These are phyloP conservation scores for Mastomys coucha DNA, from an alignment of 2,113 vertebrate genomes.

Conservation along the genomic window DNA sequence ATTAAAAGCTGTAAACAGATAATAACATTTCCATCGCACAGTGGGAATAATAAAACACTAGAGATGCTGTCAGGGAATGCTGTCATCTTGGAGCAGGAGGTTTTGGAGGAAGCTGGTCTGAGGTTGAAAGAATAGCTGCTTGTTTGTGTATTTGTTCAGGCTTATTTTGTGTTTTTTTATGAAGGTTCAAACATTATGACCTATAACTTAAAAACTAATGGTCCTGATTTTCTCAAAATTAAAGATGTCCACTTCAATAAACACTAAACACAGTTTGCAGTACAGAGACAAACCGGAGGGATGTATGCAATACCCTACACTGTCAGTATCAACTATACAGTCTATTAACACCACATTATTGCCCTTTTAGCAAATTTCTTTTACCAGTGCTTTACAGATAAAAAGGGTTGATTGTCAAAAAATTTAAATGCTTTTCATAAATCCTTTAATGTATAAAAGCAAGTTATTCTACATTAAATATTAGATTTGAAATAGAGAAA, in stretches of 20 bases:
- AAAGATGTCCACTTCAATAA: slow-evolving; percentile 20
- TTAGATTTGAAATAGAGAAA: slow-evolving; percentile 55
- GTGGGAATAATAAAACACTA: not conserved
- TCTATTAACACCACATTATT: not conserved
- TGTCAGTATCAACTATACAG: not conserved
- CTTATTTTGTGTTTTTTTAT: not conserved
- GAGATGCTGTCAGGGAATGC: not conserved
- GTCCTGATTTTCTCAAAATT: slow-evolving; percentile 4
- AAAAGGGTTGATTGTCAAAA: slow-evolving; percentile 36
- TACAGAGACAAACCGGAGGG: not conserved
- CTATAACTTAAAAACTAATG: slow-evolving; percentile 42
- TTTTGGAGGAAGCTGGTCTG: not conserved
- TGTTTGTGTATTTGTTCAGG: not conserved
- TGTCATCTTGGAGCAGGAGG: not conserved
- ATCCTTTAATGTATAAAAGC: slow-evolving; percentile 26
- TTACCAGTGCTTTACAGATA: not conserved
- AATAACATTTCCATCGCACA: not conserved
- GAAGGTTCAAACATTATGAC: not conserved
- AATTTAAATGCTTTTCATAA: slow-evolving; percentile 28
- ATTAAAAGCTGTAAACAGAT: not conserved
- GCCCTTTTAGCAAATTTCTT: not conserved
- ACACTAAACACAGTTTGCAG: not conserved
- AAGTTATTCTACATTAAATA: slow-evolving; percentile 28
- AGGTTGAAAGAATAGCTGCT: not conserved
- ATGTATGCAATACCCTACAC: slow-evolving; percentile 9